Evolutionary conservation across 2,113 vertebrate genomes (phyloP).

Genomic region (Geothlypis trichas): DNA sequence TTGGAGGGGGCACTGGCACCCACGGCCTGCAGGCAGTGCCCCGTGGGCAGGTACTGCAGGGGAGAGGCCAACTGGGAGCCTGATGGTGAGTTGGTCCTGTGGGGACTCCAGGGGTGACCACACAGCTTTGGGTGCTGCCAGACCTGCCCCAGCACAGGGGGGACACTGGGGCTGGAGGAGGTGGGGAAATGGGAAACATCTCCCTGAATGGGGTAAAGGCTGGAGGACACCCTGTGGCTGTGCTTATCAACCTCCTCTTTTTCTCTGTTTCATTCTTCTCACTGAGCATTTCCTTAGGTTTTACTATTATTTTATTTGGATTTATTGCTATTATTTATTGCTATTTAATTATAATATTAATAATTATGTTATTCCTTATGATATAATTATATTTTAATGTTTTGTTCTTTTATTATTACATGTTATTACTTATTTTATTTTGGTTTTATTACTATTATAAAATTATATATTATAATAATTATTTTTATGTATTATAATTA

Average conservation of each 20-base stretch:
- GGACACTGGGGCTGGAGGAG: neutral
- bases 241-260: neutral
- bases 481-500: neutral
- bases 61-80: conserved; percentile 79
- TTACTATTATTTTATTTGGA: neutral
- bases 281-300: neutral
- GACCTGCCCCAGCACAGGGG: no score
- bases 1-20: conserved; percentile 71
- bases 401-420: rapidly evolving
- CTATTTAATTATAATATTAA: neutral
- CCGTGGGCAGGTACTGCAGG: conserved; percentile 81
- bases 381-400: no score
- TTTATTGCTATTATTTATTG: neutral
- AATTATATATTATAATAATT: neutral
- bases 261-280: neutral
- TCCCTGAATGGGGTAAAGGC: rapidly evolving
- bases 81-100: conserved; percentile 73
- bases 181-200: neutral
- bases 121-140: neutral
- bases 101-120: no score
- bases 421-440: neutral
- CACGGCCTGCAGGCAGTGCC: conserved; percentile 81
- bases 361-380: neutral
- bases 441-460: neutral
- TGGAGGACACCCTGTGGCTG: neutral